Conservation (phyloP, 1,140 invertebrate genomes). For the Gryon sp. region DNA sequence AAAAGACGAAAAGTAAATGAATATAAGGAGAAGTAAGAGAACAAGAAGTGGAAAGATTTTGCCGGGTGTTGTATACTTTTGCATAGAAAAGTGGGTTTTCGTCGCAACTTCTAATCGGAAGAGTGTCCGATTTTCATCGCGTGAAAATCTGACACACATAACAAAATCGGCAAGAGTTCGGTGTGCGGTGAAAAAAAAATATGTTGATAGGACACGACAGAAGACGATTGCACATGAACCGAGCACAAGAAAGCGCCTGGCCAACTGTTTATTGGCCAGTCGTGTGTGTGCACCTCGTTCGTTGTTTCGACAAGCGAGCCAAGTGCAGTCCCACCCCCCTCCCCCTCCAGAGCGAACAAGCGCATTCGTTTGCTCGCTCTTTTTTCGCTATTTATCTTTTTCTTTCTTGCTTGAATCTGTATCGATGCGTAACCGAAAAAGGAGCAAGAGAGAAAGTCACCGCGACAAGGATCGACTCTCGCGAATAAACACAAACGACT, state of each 20-base stretch:
- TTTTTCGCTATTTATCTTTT: too few species aligned
- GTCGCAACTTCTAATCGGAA: constrained; percentile 4
- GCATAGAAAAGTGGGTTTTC: constrained; percentile 13
- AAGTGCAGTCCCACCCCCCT: constrained; percentile 40
- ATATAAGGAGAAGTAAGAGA: too few species aligned
- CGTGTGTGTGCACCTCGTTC: constrained; percentile 26
- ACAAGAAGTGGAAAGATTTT: too few species aligned
- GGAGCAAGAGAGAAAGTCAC: constrained; percentile 39
- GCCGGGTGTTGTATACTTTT: constrained; percentile 4
- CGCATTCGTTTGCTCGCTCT: constrained; percentile 16
- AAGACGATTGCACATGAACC: not conserved
- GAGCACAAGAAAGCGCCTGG: constrained; percentile 6
- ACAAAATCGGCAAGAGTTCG: constrained; percentile 7
- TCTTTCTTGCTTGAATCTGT: constrained; percentile 13
- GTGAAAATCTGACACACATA: constrained; percentile 22
- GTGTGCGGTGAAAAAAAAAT: constrained; percentile 10
- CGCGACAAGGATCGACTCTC: constrained; percentile 1
- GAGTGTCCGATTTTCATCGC: constrained; percentile 18
- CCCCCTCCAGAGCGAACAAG: too few species aligned
- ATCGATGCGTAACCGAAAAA: constrained; percentile 42
- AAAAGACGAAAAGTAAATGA: constrained; percentile 1
- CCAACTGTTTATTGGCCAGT: constrained; percentile 13
- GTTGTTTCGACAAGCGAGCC: constrained; percentile 47
- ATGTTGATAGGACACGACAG: not conserved
- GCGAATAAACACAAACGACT: constrained; percentile 32